Conservation (phyloP, 2,888 invertebrate species). For the Spisula solida region DNA sequence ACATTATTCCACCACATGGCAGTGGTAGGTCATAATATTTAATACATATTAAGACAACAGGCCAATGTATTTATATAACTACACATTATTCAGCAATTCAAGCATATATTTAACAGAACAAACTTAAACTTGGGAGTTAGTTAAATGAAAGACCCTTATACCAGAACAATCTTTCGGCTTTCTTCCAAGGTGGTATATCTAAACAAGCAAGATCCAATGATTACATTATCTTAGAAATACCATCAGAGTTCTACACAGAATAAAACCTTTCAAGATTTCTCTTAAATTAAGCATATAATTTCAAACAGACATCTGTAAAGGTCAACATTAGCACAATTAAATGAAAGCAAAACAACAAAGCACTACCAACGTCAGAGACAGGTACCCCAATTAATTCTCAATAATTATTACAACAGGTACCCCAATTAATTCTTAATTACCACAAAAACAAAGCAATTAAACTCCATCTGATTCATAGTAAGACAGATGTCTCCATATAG, state of each 20-base stretch:
- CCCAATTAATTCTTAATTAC: background rate
- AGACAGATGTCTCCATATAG: background rate
- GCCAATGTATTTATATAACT: background rate
- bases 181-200: background rate
- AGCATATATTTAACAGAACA: background rate
- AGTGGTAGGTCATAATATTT: background rate
- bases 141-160: background rate
- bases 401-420: background rate
- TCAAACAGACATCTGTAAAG: background rate
- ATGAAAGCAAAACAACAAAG: background rate
- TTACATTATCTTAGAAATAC: slow-evolving; percentile 3
- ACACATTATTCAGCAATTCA: background rate
- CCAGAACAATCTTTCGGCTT: background rate
- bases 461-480: background rate
- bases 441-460: background rate
- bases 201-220: background rate
- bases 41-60: background rate
- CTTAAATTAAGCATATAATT: slow-evolving; percentile 18
- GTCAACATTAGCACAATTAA: background rate
- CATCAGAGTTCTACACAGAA: background rate
- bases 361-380: background rate
- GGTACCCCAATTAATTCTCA: too few relatives aligned
- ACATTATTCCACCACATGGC: background rate
- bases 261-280: background rate
- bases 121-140: background rate